phyloP scores from a whole-genome alignment of 2,888 invertebrate genomes.

The Marasmarcha lunaedactyla region DNA sequence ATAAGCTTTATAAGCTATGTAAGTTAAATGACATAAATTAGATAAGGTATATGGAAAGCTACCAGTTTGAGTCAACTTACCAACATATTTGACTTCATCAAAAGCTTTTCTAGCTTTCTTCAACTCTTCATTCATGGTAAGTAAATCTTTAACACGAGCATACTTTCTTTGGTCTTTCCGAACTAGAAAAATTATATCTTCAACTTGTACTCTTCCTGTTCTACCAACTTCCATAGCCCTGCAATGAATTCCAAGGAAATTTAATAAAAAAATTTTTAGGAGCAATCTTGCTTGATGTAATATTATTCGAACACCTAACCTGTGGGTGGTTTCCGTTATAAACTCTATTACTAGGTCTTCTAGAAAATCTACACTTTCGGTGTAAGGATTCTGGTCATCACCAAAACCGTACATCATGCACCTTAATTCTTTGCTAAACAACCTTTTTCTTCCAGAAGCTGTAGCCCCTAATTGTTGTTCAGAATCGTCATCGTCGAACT shows the following conservation, averaged over 20 bases:
- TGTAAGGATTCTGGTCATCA: slow-evolving; percentile 98
- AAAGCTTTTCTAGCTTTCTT: slow-evolving; percentile 99
- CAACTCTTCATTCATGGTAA: slow-evolving; percentile 98
- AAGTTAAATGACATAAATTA: too few species aligned
- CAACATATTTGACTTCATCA: slow-evolving; percentile 98
- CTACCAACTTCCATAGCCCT: slow-evolving; percentile 97
- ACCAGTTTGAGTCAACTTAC: too few species aligned
- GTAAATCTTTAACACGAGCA: slow-evolving; percentile 94
- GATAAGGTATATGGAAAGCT: too few species aligned
- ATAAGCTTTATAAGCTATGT: too few species aligned
- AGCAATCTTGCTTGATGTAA: too few species aligned
- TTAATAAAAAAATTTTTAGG: too few species aligned
- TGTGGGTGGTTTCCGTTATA: slow-evolving; percentile 92
- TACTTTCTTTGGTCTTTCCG: slow-evolving; percentile 97
- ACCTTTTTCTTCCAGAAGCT: slow-evolving; percentile 80
- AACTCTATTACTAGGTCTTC: slow-evolving; percentile 98
- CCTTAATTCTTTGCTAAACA: slow-evolving; percentile 92
- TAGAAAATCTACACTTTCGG: slow-evolving; percentile 96
- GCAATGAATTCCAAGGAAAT: too few species aligned
- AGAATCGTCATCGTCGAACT: slow-evolving; percentile 77
- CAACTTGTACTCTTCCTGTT: slow-evolving; percentile 96
- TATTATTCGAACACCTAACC: slow-evolving; percentile 46
- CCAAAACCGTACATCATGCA: slow-evolving; percentile 99
- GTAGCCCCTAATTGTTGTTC: slow-evolving; percentile 78
- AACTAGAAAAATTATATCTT: slow-evolving; percentile 96